Conservation (phyloP, 2,113 vertebrate genomes). For the Chamaetylas fuelleborni region DNA sequence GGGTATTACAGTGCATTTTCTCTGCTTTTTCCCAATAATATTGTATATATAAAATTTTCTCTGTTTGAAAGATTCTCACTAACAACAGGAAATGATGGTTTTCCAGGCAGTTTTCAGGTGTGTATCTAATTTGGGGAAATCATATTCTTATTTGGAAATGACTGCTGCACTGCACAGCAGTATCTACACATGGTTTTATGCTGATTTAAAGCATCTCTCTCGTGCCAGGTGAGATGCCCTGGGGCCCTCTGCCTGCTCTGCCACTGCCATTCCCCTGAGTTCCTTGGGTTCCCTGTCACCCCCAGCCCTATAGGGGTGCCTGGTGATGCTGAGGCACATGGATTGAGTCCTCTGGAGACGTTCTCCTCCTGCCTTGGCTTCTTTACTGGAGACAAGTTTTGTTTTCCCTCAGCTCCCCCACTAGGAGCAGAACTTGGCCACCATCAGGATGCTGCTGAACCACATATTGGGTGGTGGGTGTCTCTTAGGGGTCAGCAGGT, state of each 20-base stretch:
- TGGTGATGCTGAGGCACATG: neutral
- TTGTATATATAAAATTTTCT: neutral
- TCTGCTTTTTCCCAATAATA: neutral
- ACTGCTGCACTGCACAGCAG: neutral
- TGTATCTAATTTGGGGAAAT: neutral
- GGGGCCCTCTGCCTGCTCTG: neutral
- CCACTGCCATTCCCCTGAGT: neutral
- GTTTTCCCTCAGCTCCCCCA: neutral
- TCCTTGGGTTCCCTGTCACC: neutral
- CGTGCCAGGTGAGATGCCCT: neutral
- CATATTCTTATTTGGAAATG: neutral
- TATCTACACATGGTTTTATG: neutral
- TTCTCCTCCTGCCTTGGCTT: neutral
- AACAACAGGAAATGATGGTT: neutral
- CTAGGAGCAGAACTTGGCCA: neutral
- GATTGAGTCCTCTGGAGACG: neutral
- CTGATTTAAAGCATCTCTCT: neutral
- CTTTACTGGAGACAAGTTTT: neutral
- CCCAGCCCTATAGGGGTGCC: neutral
- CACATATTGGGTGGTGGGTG: neutral
- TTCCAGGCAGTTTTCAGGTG: neutral
- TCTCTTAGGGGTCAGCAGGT: neutral
- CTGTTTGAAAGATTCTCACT: neutral
- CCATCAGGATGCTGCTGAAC: neutral
- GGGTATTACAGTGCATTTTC: neutral